Evolutionary conservation across 2,113 vertebrate genomes (phyloP), one percentile per base, ranked within the genome.

Genomic region (Cyanistes caeruleus): DNA sequence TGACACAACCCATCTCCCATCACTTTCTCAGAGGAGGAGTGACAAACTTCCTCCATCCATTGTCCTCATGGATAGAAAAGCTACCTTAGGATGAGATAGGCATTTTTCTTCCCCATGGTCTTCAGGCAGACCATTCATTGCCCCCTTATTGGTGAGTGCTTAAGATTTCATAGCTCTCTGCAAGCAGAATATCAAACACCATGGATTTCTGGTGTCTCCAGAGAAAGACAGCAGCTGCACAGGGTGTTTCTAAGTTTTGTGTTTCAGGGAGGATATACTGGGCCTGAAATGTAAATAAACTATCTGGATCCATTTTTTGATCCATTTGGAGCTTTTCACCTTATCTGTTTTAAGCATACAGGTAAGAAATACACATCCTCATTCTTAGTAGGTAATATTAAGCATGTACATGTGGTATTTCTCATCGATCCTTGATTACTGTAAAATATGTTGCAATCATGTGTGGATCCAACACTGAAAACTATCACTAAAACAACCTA

Each of bases 121-220:
- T 83, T 48, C 43, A 69, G 27, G n/a, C 30, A 76, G 33, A n/a
- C 33, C 39, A 6, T 3, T 64, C 7, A 0, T 12, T 23, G 4
- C 0, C 5, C 15, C 9, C 14, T 72, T 17, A 1, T 4, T 33
- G 30, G 13, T 0, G 0, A 31, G 20, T 23, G 11, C 7, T 90
- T 75, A 67, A 43, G 48, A n/a, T 13, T 25, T 10, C 10, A 3
- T 3, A 75, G 13, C 16, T 48, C 55, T 55, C 48, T 59, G 10
- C 18, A 25, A 56, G 27, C 15, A 77, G 46, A 72, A 60, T 30
- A 13, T 17, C 18, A 2, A 62, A 28, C 22, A 46, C 9, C 5
- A 16, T 28, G 19, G 23, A 6, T 48, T 92, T 82, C 58, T 74
- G 46, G 22, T 65, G 16, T 56, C 37, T 77, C 43, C 37, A 62